Evolutionary conservation across 2,888 invertebrate species (phyloP), one percentile per base, ranked within the genome.

Genomic region (Oscheius sp.): DNA sequence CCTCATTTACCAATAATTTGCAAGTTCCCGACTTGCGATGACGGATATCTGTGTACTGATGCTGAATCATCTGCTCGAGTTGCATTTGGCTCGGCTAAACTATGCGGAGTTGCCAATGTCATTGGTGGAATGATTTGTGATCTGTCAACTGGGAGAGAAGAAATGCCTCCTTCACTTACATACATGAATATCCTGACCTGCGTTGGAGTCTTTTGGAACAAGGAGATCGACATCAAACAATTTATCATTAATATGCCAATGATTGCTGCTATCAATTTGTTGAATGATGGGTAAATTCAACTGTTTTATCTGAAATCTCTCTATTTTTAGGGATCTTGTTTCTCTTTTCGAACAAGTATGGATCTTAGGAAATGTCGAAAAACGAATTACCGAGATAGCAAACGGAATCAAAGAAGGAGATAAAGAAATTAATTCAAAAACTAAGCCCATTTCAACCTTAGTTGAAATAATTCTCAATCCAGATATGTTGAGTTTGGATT

Each of bases 391-490:
- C 2, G 73, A 80, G 58, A 77, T 65, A 42, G 74, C 75, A n/a
- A 73, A 75, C 37, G 80, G 80, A 8, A 69, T 73, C 33, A 46
- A 46, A 15, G 48, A 45, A 3, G 31, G 20, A 23, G 46, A 25
- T 31, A 48, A 8, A 12, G 52, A 64, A 27, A n/a, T n/a, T n/a
- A 46, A 64, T 31, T 53, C 29, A 6, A 73, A 71, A 52, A 71
- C 72, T 34, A 73, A 73, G 70, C 78, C 80, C 10, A 82, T 84
- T 23, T 82, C 82, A 1, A 82, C 83, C 6, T 82, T 84, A 31
- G 83, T 84, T 78, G 89, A 90, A 82, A 88, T 91, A 53, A 86
- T 91, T 48, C 88, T 90, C 17, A 90, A 90, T 80, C 91, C 91
- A 25, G 91, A 91, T 86, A 89, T 88, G 76, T 90, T 91, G 8